These are phyloP conservation scores for Apis cerana DNA, from an alignment of 1,140 invertebrate genomes.

Conservation along the genomic window DNA sequence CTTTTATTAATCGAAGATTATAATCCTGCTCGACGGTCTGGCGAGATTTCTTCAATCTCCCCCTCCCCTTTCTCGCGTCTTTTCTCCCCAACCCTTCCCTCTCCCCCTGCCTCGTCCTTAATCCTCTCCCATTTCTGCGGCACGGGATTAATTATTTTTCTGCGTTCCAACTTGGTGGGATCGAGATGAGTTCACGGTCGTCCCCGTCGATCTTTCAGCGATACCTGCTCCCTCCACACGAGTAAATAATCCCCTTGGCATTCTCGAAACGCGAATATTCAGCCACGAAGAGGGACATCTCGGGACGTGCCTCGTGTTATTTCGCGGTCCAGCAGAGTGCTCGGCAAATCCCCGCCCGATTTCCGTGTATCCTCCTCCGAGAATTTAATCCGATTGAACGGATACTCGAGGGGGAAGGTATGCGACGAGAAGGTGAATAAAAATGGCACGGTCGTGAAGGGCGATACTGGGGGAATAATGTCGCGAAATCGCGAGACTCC, in stretches of 20 bases:
- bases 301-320: conserved; percentile 22
- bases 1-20: conserved; percentile 57
- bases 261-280: conserved; percentile 10
- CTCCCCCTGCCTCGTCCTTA: not conserved
- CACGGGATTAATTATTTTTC: conserved; percentile 55
- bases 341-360: conserved; percentile 43
- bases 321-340: conserved; percentile 32
- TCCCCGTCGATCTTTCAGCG: conserved; percentile 28
- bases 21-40: conserved; percentile 39
- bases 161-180: not conserved
- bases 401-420: not conserved
- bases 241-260: conserved; percentile 19
- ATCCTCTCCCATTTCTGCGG: conserved; percentile 36
- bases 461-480: conserved; percentile 53
- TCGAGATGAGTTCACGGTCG: conserved; percentile 13
- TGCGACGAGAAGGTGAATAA: not conserved
- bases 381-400: conserved; percentile 52
- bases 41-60: conserved; percentile 28
- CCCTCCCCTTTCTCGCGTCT: not conserved
- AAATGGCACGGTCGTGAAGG: no score
- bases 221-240: not conserved
- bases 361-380: conserved; percentile 1
- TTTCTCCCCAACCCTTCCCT: not conserved
- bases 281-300: not conserved
- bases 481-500: conserved; percentile 55